A percentile compares a stretch with the other conserved stretches of the same genome.
These are phyloP conservation scores for Pogonognathellus flavescens DNA, from an alignment of 1,140 invertebrate species.

Conservation along the genomic window DNA sequence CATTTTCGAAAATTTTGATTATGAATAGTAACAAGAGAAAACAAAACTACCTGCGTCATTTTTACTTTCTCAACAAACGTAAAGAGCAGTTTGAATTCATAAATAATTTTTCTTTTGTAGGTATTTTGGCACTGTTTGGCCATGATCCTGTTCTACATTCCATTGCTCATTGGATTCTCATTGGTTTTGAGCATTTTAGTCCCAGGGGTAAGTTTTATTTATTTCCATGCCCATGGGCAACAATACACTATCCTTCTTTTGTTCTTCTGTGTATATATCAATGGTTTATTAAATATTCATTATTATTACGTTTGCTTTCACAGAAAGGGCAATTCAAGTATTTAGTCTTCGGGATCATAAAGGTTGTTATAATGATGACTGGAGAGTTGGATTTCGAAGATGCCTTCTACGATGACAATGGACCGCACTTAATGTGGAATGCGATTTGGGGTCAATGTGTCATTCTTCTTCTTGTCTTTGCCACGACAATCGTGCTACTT, in stretches of 20 bases:
- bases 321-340: slow-evolving; percentile 61
- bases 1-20: too few relatives aligned
- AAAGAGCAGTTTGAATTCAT: too few relatives aligned
- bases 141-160: slow-evolving; percentile 58
- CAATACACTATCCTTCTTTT: too few relatives aligned
- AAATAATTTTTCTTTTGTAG: slow-evolving; percentile 16
- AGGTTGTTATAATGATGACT: slow-evolving; percentile 62
- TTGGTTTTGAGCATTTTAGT: slow-evolving; percentile 53
- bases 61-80: too few relatives aligned
- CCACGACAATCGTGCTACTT: slow-evolving; percentile 58
- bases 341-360: slow-evolving; percentile 54
- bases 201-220: slow-evolving; percentile 55
- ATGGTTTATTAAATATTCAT: not conserved
- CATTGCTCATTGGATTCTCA: slow-evolving; percentile 54
- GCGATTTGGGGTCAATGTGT: slow-evolving; percentile 53
- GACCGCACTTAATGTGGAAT: slow-evolving; percentile 23
- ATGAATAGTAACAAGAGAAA: too few relatives aligned
- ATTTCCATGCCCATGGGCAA: not conserved
- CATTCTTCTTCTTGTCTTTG: slow-evolving; percentile 57
- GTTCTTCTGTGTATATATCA: too few relatives aligned
- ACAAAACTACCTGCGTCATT: too few relatives aligned
- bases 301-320: not conserved
- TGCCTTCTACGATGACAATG: slow-evolving; percentile 55
- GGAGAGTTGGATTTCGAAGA: slow-evolving; percentile 61
- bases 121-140: slow-evolving; percentile 58